Base-by-base conservation (phyloP, 1,140 invertebrate genomes). In the Whitmania pigra region DNA sequence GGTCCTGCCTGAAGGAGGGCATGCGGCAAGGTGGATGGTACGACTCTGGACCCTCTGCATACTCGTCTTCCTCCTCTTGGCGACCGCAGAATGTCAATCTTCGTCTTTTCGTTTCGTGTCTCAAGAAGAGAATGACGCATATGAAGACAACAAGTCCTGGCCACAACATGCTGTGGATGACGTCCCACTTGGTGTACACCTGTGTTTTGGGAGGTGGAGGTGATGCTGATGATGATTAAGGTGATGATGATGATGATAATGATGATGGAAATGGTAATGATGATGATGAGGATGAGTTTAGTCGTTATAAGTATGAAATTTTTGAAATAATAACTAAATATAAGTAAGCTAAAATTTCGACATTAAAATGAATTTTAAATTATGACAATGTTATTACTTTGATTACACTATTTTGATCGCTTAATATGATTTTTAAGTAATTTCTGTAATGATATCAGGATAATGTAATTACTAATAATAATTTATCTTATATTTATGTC, bases 161-260 rank as follows among this genome's bases (percentile, higher is more conserved):
- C 73, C 73, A 74, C 36, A 74, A 57, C 73, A 74, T 74, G 71
- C 73, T 72, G 66, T 74, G 70, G 43, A 74, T 72, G 36, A 74
- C 73, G 66, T 74, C 60, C n/a, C 31, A 67, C 70, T 67, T 40
- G 27, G 29, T 54, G 73, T 74, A 60, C 13, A 63, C 22, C 57
- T 63, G 57, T 17, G 31, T 3, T 36, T 36, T 2, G 31, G 31
- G 31, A 36, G 31, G 31, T 63, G 11, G 15, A 0, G 15, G 13
- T 11, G 43, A 17, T 15, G 43, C 5, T 49, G 43, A 49, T 49
- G 43, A 49, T 22, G 57, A 25, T 63, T 4, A 63, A 11, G 57
- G 22, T 31, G 29, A 63, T 63, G 11, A 31, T 13, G 15, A 49
- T 11, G 43, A 17, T 15, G 43, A 49, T 49, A 13, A 49, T 49